These are phyloP conservation scores for Theocolax elegans DNA, from an alignment of 1,140 invertebrate genomes.

Conservation along the genomic window DNA sequence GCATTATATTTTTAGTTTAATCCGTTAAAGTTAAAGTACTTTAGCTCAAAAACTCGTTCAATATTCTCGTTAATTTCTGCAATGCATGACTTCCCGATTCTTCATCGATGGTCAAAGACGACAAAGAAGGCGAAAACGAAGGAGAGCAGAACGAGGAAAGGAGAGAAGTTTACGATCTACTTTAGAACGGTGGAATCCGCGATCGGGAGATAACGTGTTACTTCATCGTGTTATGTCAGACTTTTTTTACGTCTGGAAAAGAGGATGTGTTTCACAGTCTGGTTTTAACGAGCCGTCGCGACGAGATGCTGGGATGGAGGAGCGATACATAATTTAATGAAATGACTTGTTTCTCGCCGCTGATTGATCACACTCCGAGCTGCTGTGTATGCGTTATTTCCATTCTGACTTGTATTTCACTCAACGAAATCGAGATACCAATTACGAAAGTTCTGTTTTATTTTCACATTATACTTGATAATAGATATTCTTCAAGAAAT, in stretches of 20 bases:
- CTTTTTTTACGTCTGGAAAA: constrained; percentile 32
- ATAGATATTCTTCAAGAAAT: too few species aligned
- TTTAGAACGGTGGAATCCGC: constrained; percentile 31
- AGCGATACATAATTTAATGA: constrained; percentile 37
- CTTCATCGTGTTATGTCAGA: constrained; percentile 38
- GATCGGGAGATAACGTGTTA: constrained; percentile 32
- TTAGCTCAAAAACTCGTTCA: too few species aligned
- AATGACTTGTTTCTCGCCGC: constrained; percentile 21
- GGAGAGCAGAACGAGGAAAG: constrained; percentile 7
- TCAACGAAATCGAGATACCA: not conserved
- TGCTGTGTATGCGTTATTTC: not conserved
- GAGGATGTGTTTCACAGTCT: constrained; percentile 31
- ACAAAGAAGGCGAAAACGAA: not conserved
- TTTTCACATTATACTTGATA: too few species aligned
- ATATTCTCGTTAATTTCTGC: too few species aligned
- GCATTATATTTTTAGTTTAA: too few species aligned
- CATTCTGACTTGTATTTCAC: constrained; percentile 1
- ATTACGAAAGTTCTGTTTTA: too few species aligned
- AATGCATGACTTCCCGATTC: not conserved
- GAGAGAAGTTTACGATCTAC: constrained; percentile 29
- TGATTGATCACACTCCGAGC: constrained; percentile 17
- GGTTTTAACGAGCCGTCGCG: constrained; percentile 32
- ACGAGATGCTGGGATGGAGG: constrained; percentile 6
- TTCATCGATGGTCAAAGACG: not conserved
- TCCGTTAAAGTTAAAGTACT: too few species aligned